Evolutionary conservation across 2,113 vertebrate species (phyloP).

Genomic region (Microcebus jonahi): DNA sequence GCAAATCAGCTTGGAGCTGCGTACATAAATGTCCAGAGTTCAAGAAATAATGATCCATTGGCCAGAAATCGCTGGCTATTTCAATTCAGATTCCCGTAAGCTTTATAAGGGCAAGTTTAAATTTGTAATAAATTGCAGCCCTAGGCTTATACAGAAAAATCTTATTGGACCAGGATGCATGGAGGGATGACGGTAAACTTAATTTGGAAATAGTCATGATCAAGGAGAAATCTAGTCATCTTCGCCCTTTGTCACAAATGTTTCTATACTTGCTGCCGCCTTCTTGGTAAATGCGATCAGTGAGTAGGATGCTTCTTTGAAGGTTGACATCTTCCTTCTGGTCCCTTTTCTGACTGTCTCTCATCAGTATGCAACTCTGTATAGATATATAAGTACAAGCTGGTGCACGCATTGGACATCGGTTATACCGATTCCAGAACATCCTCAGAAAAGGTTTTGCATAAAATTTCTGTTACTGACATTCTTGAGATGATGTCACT

Average conservation of each 20-base stretch:
- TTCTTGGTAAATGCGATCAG: background rate
- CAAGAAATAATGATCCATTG: constrained; percentile 50
- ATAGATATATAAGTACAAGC: background rate
- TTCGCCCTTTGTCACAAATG: background rate
- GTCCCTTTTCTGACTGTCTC: background rate
- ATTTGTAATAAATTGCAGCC: constrained; percentile 20
- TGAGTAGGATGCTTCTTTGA: background rate
- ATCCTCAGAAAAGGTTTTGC: background rate
- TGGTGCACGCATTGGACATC: background rate
- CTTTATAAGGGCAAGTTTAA: constrained; percentile 56
- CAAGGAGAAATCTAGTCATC: background rate
- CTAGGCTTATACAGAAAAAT: background rate
- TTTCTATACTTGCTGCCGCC: background rate
- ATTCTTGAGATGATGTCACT: background rate
- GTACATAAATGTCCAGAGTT: constrained; percentile 24
- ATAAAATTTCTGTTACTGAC: background rate
- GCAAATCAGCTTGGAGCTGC: constrained; percentile 43
- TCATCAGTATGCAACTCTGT: background rate
- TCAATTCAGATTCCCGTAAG: constrained; percentile 42
- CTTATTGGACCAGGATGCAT: background rate
- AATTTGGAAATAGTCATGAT: constrained; percentile 11
- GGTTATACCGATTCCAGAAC: background rate
- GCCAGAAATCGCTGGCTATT: constrained; percentile 30
- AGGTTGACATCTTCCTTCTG: background rate
- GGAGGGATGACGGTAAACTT: background rate